Evolutionary conservation across 2,113 vertebrate genomes (phyloP).

Genomic region (Numida meleagris): DNA sequence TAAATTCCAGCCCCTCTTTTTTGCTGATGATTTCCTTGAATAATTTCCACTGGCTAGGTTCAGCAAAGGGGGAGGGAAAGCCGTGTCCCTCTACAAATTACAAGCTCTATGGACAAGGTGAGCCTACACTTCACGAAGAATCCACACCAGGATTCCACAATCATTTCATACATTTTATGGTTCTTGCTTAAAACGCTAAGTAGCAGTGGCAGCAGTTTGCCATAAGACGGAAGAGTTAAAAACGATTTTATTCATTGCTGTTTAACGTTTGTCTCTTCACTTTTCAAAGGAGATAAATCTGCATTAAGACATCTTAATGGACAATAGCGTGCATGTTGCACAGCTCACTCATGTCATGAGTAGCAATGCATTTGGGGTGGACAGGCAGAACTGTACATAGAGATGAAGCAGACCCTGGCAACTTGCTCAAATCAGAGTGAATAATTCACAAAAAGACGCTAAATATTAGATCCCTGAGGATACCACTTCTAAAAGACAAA

Average conservation of each 20-base stretch:
- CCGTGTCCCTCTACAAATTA: neutral
- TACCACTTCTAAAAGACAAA: neutral
- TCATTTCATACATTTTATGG: neutral
- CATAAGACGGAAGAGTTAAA: neutral
- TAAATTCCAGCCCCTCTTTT: neutral
- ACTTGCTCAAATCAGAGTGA: neutral
- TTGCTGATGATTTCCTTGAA: neutral
- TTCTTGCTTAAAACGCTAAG: neutral
- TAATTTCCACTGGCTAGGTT: neutral
- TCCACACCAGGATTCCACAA: neutral
- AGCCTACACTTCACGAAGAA: neutral
- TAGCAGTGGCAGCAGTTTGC: neutral
- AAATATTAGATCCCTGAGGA: neutral
- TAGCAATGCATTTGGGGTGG: neutral
- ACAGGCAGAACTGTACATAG: accelerated
- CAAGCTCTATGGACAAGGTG: neutral
- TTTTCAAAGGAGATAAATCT: neutral
- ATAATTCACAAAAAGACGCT: neutral
- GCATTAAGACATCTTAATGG: neutral
- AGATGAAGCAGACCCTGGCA: neutral
- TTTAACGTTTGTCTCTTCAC: neutral
- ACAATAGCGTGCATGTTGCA: neutral
- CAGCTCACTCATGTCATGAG: neutral
- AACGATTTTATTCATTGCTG: neutral
- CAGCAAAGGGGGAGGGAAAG: neutral